Percentiles rank a stretch among this genome's conserved stretches.
Evolutionary conservation across 2,113 vertebrate genomes (phyloP).

Genomic region (Ibidorhyncha struthersii): DNA sequence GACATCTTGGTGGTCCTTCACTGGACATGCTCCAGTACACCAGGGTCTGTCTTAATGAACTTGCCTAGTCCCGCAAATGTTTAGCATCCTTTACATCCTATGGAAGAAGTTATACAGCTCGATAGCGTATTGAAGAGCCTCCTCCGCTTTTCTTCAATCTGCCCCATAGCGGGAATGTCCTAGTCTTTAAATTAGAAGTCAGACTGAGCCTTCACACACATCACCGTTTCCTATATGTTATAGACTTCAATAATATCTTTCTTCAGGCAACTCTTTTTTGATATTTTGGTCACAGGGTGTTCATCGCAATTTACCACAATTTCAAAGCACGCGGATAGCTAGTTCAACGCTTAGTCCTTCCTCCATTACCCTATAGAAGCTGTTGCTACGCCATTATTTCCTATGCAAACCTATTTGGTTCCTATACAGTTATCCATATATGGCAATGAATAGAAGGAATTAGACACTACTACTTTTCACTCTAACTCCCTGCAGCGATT

Average conservation of each 20-base stretch:
- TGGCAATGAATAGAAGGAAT: not conserved
- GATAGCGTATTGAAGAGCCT: rapidly evolving
- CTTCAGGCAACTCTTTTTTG: not conserved
- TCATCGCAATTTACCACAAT: not conserved
- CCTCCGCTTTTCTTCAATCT: not conserved
- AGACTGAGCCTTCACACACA: not conserved
- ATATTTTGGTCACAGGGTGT: not conserved
- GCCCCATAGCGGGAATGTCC: not conserved
- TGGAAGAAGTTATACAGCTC: not conserved
- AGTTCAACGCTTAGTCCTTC: not conserved
- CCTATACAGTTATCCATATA: not conserved
- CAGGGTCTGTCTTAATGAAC: not conserved
- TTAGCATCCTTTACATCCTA: not conserved
- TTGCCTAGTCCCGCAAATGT: not conserved
- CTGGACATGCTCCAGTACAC: not conserved
- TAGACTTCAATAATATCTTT: not conserved
- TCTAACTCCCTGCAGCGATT: not conserved
- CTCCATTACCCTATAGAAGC: not conserved
- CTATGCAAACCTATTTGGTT: not conserved
- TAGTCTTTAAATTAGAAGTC: not conserved
- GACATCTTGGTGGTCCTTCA: not conserved
- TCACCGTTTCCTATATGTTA: not conserved
- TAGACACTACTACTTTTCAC: not conserved
- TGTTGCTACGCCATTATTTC: not conserved
- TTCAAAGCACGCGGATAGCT: not conserved